These are phyloP conservation scores for Pogona vitticeps DNA, from an alignment of 2,113 vertebrate species.

Conservation along the genomic window DNA sequence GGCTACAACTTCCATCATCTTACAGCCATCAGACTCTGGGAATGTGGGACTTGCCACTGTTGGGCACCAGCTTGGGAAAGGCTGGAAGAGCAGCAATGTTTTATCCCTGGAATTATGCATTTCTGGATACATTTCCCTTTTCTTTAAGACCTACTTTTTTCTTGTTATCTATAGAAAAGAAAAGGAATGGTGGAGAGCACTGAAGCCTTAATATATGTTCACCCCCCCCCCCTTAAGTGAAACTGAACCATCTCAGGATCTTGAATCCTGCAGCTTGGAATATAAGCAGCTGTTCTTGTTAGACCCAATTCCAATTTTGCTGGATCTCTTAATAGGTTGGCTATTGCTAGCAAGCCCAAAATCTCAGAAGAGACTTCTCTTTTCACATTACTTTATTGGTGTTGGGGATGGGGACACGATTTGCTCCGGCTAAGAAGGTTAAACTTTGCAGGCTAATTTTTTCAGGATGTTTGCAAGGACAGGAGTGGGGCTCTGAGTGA, in stretches of 20 bases:
- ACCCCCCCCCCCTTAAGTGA: background rate
- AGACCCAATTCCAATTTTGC: background rate
- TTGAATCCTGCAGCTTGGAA: background rate
- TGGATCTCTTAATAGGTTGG: background rate
- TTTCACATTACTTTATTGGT: background rate
- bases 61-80: too few relatives aligned
- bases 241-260: background rate
- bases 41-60: too few relatives aligned
- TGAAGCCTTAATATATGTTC: background rate
- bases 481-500: background rate
- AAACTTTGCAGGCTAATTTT: slow-evolving; percentile 7
- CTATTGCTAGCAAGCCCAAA: background rate
- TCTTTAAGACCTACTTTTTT: background rate
- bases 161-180: background rate
- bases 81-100: background rate
- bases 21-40: too few relatives aligned
- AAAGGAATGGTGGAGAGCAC: background rate
- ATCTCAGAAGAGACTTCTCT: background rate
- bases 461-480: background rate
- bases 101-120: background rate
- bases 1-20: too few relatives aligned
- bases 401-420: background rate
- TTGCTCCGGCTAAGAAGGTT: background rate
- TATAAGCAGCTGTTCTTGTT: background rate
- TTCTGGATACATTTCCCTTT: background rate